These are phyloP conservation scores for Ciona savignyi DNA, from an alignment of 23 tunicate genomes.

Conservation along the genomic window DNA sequence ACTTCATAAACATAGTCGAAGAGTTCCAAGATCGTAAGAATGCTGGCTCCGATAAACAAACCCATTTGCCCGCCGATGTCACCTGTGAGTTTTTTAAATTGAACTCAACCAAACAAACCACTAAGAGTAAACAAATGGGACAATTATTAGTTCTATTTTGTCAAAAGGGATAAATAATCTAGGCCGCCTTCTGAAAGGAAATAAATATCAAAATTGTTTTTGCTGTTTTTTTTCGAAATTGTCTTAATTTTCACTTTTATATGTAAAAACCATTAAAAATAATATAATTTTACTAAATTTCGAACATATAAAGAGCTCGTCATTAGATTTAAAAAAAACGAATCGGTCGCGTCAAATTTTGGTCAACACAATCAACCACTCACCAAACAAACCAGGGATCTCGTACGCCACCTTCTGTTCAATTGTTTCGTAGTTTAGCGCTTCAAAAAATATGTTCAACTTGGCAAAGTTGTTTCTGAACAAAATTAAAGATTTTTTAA, in stretches of 20 bases:
- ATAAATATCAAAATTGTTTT: not conserved
- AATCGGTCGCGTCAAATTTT: too few species aligned
- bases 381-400: constrained; percentile 94
- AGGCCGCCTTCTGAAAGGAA: too few species aligned
- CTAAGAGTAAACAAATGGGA: too few species aligned
- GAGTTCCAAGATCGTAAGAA: constrained; percentile 86
- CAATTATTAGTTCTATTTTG: too few species aligned
- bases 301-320: too few species aligned
- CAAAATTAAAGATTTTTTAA: constrained; percentile 19
- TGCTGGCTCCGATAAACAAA: constrained; percentile 95
- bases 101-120: too few species aligned
- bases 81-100: too few species aligned
- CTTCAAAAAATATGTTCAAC: constrained; percentile 96
- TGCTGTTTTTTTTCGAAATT: too few species aligned
- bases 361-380: too few species aligned
- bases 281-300: not conserved
- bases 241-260: too few species aligned
- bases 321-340: too few species aligned
- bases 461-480: constrained; percentile 85
- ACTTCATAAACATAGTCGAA: constrained; percentile 97
- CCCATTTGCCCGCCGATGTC: constrained; percentile 99
- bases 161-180: too few species aligned
- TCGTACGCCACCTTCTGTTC: constrained; percentile 99
- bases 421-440: constrained; percentile 96
- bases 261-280: not conserved